These are phyloP conservation scores for Euzetes globulus DNA, from an alignment of 2,888 invertebrate genomes.

Conservation along the genomic window DNA sequence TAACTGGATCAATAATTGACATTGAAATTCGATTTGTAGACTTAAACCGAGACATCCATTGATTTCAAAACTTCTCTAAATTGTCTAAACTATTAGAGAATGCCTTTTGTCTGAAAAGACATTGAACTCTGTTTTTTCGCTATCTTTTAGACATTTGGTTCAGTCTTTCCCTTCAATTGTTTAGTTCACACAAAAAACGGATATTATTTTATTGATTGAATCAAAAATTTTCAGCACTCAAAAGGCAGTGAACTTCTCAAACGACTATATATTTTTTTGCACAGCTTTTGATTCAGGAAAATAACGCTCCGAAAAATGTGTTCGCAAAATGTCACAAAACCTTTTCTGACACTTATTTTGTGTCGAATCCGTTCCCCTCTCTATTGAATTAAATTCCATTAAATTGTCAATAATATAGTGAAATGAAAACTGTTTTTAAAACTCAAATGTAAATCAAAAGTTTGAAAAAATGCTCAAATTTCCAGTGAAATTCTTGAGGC, in stretches of 20 bases:
- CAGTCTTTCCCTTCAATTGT: not conserved
- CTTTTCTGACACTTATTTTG: not conserved
- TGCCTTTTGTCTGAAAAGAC: not conserved
- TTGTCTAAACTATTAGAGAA: no score
- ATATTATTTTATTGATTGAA: not conserved
- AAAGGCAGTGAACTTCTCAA: no score
- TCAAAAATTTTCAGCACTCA: not conserved
- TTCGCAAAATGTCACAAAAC: not conserved
- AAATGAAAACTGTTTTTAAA: not conserved
- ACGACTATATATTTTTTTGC: no score
- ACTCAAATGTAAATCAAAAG: not conserved
- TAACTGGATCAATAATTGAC: no score
- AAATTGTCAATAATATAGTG: not conserved
- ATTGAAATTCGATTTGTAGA: no score
- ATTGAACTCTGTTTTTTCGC: not conserved
- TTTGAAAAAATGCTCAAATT: no score
- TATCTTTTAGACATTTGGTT: no score
- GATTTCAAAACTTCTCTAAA: no score
- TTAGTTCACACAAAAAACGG: not conserved
- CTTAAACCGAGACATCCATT: no score
- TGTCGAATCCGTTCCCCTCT: not conserved
- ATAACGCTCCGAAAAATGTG: not conserved
- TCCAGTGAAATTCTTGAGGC: no score
- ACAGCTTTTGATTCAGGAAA: no score
- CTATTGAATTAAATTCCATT: not conserved